These are phyloP conservation scores for Campylorhamphus procurvoides DNA, from an alignment of 2,113 vertebrate species.

Conservation along the genomic window DNA sequence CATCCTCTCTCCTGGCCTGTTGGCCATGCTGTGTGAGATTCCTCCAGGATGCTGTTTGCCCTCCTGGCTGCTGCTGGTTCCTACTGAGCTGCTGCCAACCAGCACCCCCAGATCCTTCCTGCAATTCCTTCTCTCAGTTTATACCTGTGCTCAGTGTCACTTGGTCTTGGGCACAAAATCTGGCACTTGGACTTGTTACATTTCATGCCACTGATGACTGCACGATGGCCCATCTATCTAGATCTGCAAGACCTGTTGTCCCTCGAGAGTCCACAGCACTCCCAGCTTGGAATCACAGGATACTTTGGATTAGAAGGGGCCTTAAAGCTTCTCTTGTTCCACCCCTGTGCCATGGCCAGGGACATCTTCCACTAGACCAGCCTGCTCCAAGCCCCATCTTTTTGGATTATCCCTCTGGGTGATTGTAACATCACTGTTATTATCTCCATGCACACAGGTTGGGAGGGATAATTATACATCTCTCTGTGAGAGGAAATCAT, in stretches of 20 bases:
- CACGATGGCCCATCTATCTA: neutral
- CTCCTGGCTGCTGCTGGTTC: neutral
- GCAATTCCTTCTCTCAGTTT: neutral
- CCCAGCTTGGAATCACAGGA: neutral
- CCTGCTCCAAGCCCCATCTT: accelerated
- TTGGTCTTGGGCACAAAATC: neutral
- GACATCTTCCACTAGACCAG: neutral
- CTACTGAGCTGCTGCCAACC: neutral
- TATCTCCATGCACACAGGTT: neutral
- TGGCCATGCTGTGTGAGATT: neutral
- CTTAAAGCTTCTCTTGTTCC: neutral
- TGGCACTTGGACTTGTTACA: neutral
- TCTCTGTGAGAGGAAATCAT: neutral
- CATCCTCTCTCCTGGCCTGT: neutral
- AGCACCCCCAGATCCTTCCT: neutral
- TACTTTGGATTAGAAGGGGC: neutral
- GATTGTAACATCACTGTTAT: neutral
- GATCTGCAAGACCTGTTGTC: neutral
- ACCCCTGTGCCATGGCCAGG: neutral
- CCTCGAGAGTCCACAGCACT: neutral
- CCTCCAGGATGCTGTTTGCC: neutral
- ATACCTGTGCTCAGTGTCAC: accelerated
- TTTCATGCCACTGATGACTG: too few species aligned
- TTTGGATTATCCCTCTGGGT: neutral
- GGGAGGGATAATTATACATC: neutral